phyloP scores from a whole-genome alignment of 2,888 invertebrate species.

The Drosophila longiperda region DNA sequence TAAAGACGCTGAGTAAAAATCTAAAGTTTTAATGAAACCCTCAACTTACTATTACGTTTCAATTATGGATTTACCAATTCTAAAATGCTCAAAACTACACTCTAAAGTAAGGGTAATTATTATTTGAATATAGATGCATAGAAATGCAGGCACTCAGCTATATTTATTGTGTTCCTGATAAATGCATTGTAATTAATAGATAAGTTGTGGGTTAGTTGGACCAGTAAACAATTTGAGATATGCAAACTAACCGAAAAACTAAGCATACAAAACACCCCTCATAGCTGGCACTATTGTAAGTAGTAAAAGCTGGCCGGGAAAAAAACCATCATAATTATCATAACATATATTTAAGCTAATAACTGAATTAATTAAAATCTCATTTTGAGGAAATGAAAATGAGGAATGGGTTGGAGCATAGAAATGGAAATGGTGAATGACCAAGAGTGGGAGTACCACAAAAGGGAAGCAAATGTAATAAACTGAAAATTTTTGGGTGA shows the following conservation, averaged over 20 bases:
- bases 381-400: slow-evolving; percentile 62
- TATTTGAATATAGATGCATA: slow-evolving; percentile 14
- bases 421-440: slow-evolving; percentile 4
- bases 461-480: slow-evolving; percentile 8
- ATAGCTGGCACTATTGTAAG: not conserved
- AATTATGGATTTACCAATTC: not conserved
- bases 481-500: slow-evolving; percentile 2
- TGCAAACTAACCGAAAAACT: slow-evolving; percentile 8
- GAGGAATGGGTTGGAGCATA: slow-evolving; percentile 6
- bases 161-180: slow-evolving; percentile 12
- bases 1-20: not conserved
- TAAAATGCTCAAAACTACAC: not conserved
- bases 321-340: slow-evolving; percentile 58
- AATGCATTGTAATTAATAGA: slow-evolving; percentile 26
- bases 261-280: slow-evolving; percentile 20
- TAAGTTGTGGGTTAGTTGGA: slow-evolving; percentile 8
- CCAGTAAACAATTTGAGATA: slow-evolving; percentile 40
- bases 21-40: not conserved
- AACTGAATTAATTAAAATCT: slow-evolving; percentile 80
- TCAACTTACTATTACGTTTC: not conserved
- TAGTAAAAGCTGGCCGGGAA: slow-evolving; percentile 28
- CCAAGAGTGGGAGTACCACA: slow-evolving; percentile 4
- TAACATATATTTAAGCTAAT: slow-evolving; percentile 78
- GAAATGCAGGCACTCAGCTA: not conserved
- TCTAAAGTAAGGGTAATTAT: not conserved